Conservation (phyloP, 2,797 vertebrate species). For the Echeneis naucrates region DNA sequence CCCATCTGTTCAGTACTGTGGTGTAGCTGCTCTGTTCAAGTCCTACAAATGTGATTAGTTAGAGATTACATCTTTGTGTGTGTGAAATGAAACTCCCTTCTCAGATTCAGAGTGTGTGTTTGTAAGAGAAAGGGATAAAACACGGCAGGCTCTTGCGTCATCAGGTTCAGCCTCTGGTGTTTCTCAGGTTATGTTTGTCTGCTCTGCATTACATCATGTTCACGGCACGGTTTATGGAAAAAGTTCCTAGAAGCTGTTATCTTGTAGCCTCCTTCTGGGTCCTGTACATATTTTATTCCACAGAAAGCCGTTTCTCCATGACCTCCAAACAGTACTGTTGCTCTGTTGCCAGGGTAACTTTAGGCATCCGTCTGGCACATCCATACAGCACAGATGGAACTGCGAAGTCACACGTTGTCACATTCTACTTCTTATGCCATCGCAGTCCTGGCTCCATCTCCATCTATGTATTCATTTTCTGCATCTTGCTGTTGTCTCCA, state of each 20-base stretch:
- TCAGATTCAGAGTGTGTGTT: slow-evolving; percentile 57
- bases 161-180: slow-evolving; percentile 46
- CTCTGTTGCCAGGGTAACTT: slow-evolving; percentile 77
- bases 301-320: slow-evolving; percentile 38
- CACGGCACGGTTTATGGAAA: slow-evolving; percentile 28
- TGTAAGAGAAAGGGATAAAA: slow-evolving; percentile 65
- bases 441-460: slow-evolving; percentile 23
- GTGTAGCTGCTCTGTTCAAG: slow-evolving; percentile 69
- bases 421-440: slow-evolving; percentile 52
- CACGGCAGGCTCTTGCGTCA: slow-evolving; percentile 48
- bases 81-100: slow-evolving; percentile 69
- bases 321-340: slow-evolving; percentile 52
- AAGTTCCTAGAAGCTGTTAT: slow-evolving; percentile 6
- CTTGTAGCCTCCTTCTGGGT: slow-evolving; percentile 3
- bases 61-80: slow-evolving; percentile 72
- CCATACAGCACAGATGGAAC: slow-evolving; percentile 73
- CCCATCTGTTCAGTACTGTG: slow-evolving; percentile 75
- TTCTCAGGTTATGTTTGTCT: slow-evolving; percentile 54
- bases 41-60: slow-evolving; percentile 80
- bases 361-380: slow-evolving; percentile 67
- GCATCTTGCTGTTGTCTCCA: background rate
- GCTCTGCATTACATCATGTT: slow-evolving; percentile 53
- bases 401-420: slow-evolving; percentile 73
- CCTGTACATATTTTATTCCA: slow-evolving; percentile 38
- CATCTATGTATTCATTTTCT: slow-evolving; percentile 14